phyloP scores from a whole-genome alignment of 2,797 vertebrate species.

The Bovichtus variegatus region DNA sequence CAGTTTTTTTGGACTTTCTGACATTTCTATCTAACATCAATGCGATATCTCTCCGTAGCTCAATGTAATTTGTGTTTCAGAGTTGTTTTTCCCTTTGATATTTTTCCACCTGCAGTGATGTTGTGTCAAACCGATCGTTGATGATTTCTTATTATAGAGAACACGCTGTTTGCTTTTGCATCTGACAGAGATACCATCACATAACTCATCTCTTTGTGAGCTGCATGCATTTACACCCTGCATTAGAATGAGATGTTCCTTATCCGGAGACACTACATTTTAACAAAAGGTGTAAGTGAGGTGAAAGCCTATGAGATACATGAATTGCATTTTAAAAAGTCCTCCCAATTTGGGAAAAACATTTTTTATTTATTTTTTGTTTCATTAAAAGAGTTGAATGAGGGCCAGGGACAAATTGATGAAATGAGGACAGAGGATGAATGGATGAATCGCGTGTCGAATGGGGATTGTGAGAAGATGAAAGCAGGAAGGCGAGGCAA shows the following conservation, averaged over 20 bases:
- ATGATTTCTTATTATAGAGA: constrained; percentile 51
- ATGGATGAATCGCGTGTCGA: constrained; percentile 19
- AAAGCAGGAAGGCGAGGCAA: constrained; percentile 40
- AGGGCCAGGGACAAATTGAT: constrained; percentile 45
- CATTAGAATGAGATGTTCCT: constrained; percentile 22
- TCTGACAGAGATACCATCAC: constrained; percentile 48
- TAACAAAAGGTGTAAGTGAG: constrained; percentile 23
- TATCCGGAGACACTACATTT: constrained; percentile 18
- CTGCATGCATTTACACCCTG: constrained; percentile 39
- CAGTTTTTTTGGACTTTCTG: background rate
- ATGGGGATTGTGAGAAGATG: constrained; percentile 54
- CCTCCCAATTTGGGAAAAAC: constrained; percentile 9
- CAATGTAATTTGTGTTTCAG: constrained; percentile 19
- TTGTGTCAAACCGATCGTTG: constrained; percentile 19
- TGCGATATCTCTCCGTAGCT: background rate
- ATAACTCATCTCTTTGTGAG: constrained; percentile 24
- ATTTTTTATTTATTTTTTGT: too few relatives aligned
- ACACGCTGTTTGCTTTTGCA: constrained; percentile 44
- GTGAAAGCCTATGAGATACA: constrained; percentile 38
- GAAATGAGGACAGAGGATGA: constrained; percentile 31
- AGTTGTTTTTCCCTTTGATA: constrained; percentile 34
- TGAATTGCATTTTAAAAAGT: constrained; percentile 24
- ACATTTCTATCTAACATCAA: constrained; percentile 13
- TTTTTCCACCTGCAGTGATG: constrained; percentile 28
- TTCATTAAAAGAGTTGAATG: constrained; percentile 43